Evolutionary conservation across 2,888 invertebrate species (phyloP).

Genomic region (Rhabditoides inermis): DNA sequence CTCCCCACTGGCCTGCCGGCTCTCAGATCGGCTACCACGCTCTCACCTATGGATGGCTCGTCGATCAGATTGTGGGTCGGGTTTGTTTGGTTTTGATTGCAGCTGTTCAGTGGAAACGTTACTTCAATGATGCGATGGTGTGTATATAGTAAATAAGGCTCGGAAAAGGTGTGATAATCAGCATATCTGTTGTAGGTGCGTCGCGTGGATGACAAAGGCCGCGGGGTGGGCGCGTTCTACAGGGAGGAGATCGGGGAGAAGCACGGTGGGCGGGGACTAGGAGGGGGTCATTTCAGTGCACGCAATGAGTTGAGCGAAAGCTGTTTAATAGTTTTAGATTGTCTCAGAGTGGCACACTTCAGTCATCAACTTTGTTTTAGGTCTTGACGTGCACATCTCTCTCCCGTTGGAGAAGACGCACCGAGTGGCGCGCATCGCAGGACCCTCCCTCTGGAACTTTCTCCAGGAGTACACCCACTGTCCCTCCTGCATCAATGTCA

Average conservation of each 20-base stretch:
- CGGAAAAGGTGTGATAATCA: too few species aligned
- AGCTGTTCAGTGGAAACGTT: constrained; percentile 12
- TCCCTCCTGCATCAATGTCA: constrained; percentile 15
- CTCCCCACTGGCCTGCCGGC: constrained; percentile 44
- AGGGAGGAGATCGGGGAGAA: constrained; percentile 34
- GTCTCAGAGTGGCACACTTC: neutral
- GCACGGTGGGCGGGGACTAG: constrained; percentile 10
- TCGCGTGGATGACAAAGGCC: constrained; percentile 26
- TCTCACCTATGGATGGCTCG: constrained; percentile 54
- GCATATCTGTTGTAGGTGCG: too few species aligned
- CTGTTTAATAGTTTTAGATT: neutral
- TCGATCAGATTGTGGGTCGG: constrained; percentile 51
- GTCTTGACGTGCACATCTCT: constrained; percentile 34
- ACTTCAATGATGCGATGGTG: constrained; percentile 28
- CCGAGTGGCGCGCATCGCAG: constrained; percentile 29
- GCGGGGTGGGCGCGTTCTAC: constrained; percentile 47
- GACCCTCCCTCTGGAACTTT: constrained; percentile 20
- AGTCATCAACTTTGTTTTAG: constrained; percentile 9
- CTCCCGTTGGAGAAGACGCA: constrained; percentile 23
- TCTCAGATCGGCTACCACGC: constrained; percentile 54
- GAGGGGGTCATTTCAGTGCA: neutral
- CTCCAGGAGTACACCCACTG: constrained; percentile 14
- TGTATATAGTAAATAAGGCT: too few species aligned
- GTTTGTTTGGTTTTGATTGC: constrained; percentile 7
- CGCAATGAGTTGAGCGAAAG: neutral